Base-by-base conservation (phyloP, 2,797 vertebrate genomes). In the Neosalanx taihuensis region DNA sequence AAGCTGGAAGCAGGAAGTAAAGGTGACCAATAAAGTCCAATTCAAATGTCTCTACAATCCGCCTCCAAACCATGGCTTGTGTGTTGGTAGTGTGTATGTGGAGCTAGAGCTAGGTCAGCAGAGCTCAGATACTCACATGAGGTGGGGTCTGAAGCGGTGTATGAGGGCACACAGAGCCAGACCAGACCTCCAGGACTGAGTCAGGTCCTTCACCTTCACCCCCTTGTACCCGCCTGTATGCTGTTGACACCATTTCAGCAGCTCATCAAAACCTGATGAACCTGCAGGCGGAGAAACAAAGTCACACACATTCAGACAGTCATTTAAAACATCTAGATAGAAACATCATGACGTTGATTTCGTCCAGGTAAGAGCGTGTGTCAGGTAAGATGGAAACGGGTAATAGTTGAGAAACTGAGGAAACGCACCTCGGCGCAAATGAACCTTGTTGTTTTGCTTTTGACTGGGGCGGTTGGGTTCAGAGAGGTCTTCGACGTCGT, bases 211-310 rank as follows among this genome's bases (percentile, higher is more conserved):
- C 5, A 99, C 93, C 0, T 79, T 78, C 64, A 97, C 95, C 0
- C 89, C 85, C 0, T 77, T 69, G 57, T 94, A 95, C 2, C 93
- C 93, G 0, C 82, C 89, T 0, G 95, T 98, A 88, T 94, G 90
- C 72, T 89, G 90, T 90, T 95, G 94, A 86, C 96, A 97, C 97
- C 97, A 99, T 64, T 61, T 91, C 70, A 98, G 84, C 81, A 99
- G 83, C 63, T 95, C 93, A 6, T 93, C 91, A 4, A 86, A 91
- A 56, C 84, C 87, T 29, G 77, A 67, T 0, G 91, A 86, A 71
- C 91, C 93, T 87, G 72, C 66, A 56, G 12, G 20, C 5, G 17
- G 20, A 29, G 18, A 60, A 12, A 23, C n/a, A 20, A 29, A 29
- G 26, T 26, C 23, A 26, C n/a, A 59, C 18, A 18, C 29, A 4